phyloP scores from a whole-genome alignment of 2,888 invertebrate genomes.

The Apamea monoglypha region DNA sequence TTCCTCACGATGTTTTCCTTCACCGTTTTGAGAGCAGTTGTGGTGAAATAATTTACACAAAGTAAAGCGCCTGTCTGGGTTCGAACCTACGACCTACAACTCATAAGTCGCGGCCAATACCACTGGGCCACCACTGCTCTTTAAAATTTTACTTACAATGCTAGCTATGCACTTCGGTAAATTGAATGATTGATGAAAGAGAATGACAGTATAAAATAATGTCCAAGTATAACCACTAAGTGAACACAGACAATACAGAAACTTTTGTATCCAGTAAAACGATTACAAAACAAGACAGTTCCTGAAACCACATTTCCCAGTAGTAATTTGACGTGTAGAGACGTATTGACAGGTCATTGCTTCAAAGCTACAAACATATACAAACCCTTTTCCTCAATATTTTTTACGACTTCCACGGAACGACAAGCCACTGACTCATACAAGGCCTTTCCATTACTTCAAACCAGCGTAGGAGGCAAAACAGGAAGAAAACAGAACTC shows the following conservation, averaged over 20 bases:
- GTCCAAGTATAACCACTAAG: not conserved
- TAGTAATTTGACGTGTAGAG: constrained; percentile 24
- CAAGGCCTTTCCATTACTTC: constrained; percentile 35
- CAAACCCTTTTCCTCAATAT: constrained; percentile 18
- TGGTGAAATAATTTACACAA: no score
- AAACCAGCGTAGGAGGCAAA: constrained; percentile 30
- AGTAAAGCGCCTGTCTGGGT: no score
- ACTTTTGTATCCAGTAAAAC: not conserved
- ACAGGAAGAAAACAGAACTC: constrained; percentile 74
- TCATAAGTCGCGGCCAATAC: no score
- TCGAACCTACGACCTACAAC: no score
- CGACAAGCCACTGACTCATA: constrained; percentile 36
- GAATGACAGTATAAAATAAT: not conserved
- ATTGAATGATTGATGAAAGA: not conserved
- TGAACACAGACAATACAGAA: not conserved
- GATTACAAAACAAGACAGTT: constrained; percentile 9
- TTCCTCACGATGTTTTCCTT: no score
- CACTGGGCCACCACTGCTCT: no score
- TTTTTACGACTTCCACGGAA: constrained; percentile 44
- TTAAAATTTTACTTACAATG: not conserved
- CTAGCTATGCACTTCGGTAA: no score
- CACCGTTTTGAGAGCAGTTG: no score
- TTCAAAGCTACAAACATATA: constrained; percentile 22
- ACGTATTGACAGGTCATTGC: constrained; percentile 40
- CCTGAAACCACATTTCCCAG: constrained; percentile 11